Evolutionary conservation across 1,140 invertebrate genomes (phyloP), one percentile per base, ranked within the genome.

Genomic region (Neodiprion pinetum): DNA sequence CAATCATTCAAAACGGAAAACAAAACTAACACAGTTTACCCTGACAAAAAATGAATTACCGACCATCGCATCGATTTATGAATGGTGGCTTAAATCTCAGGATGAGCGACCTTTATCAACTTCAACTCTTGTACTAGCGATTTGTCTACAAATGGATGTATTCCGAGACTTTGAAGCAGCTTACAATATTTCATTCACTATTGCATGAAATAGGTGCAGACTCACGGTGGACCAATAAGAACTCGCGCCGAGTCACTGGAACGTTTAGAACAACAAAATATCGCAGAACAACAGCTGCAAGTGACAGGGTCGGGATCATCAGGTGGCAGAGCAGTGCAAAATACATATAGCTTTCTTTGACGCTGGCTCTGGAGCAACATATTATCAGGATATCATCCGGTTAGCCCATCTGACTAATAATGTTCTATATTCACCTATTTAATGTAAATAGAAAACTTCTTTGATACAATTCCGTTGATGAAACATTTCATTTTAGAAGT

Each of bases 281-380:
- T 77, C 73, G 76, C 74, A n/a, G 83, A 87, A 70, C 88, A 90
- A 81, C 83, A 85, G 72, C 71, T 17, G 40, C 81, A 77, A 67
- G 78, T 82, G 5, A 82, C 80, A 65, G 85, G 85, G 70, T 81
- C 85, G 21, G 83, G 85, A 65, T 82, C 91, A 72, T 90, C 91
- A 40, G 88, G 88, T 50, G 88, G 88, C 17, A 87, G 93, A 80
- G 93, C 93, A 47, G 89, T 94, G 67, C 93, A 94, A 82, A 94
- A 94, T 84, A 91, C 93, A 50, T 94, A 94, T 80, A 93, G 93
- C 75, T 94, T 94, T 85, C 92, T 94, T 70, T 94, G 88, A 92
- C 84, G 85, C 72, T 88, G 87, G 83, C 84, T 88, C 76, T 81
- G 81, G 40, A 82, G 79, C 75, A 82, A 81, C 78, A 72, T 84